phyloP scores from a whole-genome alignment of 2,888 invertebrate genomes.

The Heteromyza rotundicornis region DNA sequence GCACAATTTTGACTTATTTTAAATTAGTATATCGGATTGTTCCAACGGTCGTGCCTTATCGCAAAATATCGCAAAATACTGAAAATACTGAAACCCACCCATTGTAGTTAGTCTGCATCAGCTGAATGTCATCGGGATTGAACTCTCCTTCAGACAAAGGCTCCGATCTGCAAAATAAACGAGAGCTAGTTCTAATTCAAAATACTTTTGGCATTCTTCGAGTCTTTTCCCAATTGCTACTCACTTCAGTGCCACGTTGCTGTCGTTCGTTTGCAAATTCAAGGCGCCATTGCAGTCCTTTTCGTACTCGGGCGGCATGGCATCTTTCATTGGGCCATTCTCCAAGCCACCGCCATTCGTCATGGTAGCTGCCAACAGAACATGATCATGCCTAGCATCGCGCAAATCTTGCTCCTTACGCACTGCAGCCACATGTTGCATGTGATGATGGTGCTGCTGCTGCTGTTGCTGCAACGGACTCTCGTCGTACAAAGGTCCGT shows the following conservation, averaged over 20 bases:
- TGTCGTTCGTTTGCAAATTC: slow-evolving; percentile 51
- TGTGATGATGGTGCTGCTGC: slow-evolving; percentile 14
- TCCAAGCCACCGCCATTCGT: slow-evolving; percentile 5
- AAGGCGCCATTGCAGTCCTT: slow-evolving; percentile 55
- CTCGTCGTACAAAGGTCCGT: slow-evolving; percentile 32
- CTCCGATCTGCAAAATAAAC: slow-evolving; percentile 47
- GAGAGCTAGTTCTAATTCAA: not conserved
- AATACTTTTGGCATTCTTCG: not conserved
- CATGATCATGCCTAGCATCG: not conserved
- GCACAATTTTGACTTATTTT: too few relatives aligned
- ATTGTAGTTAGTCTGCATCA: slow-evolving; percentile 60
- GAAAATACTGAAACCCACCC: slow-evolving; percentile 42
- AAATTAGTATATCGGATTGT: too few relatives aligned
- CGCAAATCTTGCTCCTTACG: slow-evolving; percentile 32
- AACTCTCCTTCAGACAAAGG: slow-evolving; percentile 59
- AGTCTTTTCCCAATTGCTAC: slow-evolving; percentile 24
- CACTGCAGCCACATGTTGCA: slow-evolving; percentile 25
- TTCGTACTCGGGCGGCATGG: slow-evolving; percentile 40
- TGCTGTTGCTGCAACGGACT: not conserved
- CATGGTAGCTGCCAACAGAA: not conserved
- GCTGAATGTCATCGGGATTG: slow-evolving; percentile 60
- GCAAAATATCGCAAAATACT: not conserved
- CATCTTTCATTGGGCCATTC: slow-evolving; percentile 17
- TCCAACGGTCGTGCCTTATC: not conserved
- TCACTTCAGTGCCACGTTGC: slow-evolving; percentile 57